Evolutionary conservation across 2,113 vertebrate species (phyloP).

Genomic region (Trogon melanurus): DNA sequence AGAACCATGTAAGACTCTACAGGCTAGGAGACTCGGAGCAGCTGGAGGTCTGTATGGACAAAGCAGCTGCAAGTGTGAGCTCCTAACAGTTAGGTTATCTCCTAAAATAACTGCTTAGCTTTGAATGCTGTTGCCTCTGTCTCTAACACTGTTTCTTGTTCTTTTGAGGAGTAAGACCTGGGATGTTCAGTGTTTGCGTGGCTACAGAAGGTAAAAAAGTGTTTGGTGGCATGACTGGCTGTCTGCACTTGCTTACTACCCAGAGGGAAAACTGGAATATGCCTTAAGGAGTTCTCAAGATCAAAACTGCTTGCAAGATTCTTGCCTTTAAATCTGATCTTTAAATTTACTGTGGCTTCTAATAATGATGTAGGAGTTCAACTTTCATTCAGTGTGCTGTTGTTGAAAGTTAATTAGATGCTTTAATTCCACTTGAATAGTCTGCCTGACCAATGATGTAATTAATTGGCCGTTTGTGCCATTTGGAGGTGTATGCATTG

Average conservation of each 20-base stretch:
- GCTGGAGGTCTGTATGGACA: background rate
- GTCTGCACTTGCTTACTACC: background rate
- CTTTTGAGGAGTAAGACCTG: background rate
- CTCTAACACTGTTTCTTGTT: background rate
- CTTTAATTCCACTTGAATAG: constrained; percentile 36
- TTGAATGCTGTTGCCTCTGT: background rate
- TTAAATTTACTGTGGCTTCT: constrained; percentile 34
- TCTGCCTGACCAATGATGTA: constrained; percentile 3
- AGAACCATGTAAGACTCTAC: background rate
- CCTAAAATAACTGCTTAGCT: background rate
- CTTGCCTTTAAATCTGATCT: constrained; percentile 16
- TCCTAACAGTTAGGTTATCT: background rate
- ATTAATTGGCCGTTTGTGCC: background rate
- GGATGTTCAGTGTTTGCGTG: background rate
- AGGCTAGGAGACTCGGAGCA: background rate
- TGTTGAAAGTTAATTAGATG: constrained; percentile 32
- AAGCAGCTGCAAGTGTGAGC: background rate
- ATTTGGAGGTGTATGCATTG: background rate
- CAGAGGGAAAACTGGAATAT: background rate
- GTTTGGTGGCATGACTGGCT: background rate
- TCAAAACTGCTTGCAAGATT: constrained; percentile 3
- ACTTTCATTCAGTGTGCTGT: background rate
- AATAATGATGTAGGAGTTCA: constrained; percentile 3
- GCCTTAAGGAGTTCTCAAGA: constrained; percentile 3
- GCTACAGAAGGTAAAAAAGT: background rate